Conservation (phyloP, 2,113 vertebrate genomes). For the Hoplias malabaricus region DNA sequence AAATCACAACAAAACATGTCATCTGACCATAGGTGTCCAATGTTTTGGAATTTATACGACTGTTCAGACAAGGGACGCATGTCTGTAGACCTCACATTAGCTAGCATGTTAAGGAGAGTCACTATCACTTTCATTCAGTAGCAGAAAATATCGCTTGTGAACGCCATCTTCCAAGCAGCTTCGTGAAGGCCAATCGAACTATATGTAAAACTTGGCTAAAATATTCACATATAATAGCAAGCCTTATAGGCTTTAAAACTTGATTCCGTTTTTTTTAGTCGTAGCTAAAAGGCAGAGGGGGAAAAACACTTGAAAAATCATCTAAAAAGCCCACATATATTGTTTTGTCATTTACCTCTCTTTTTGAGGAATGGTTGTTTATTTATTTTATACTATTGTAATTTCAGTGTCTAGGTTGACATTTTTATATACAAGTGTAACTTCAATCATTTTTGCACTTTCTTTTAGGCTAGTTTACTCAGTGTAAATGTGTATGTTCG, state of each 20-base stretch:
- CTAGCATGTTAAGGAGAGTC: conserved; percentile 1
- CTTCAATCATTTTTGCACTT: conserved; percentile 63
- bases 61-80: not conserved
- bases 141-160: too few relatives aligned
- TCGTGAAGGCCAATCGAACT: too few relatives aligned
- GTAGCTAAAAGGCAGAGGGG: too few relatives aligned
- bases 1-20: too few relatives aligned
- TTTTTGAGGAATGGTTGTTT: not conserved
- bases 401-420: conserved; percentile 40
- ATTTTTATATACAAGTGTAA: conserved; percentile 43
- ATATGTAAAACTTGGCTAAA: too few relatives aligned
- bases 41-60: too few relatives aligned
- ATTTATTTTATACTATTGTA: conserved; percentile 20
- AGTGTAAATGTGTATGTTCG: conserved; percentile 45
- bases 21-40: too few relatives aligned
- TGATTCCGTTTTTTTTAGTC: too few relatives aligned
- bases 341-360: not conserved
- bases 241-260: too few relatives aligned
- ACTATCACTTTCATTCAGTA: not conserved
- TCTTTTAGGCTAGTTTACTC: conserved; percentile 54
- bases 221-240: too few relatives aligned
- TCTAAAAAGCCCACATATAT: not conserved
- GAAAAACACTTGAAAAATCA: not conserved
- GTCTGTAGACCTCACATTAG: not conserved
- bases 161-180: too few relatives aligned